phyloP scores from a whole-genome alignment of 2,113 vertebrate species.

The Hepsetus odoe region DNA sequence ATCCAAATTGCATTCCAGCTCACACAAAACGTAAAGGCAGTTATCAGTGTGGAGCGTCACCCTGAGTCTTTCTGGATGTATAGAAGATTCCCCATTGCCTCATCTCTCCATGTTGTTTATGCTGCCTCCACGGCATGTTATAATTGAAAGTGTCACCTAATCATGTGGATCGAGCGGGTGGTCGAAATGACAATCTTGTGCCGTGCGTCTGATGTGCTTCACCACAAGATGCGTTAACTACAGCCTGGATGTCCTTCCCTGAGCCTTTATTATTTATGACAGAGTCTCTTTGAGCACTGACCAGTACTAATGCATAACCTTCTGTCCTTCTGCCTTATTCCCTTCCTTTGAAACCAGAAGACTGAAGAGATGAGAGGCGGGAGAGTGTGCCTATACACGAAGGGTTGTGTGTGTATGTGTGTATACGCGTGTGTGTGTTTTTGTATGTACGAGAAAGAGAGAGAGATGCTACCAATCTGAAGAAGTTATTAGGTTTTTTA shows the following conservation, averaged over 20 bases:
- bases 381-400: constrained; percentile 59
- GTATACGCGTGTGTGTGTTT: constrained; percentile 20
- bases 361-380: constrained; percentile 89
- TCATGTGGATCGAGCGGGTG: constrained; percentile 73
- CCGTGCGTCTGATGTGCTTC: constrained; percentile 88
- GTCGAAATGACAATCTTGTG: constrained; percentile 93
- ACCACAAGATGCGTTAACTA: constrained; percentile 82
- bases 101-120: constrained; percentile 48
- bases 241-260: constrained; percentile 88
- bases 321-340: constrained; percentile 98
- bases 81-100: neutral
- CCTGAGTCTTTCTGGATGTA: neutral
- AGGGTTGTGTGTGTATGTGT: constrained; percentile 57
- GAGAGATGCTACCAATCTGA: constrained; percentile 72
- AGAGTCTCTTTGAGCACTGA: constrained; percentile 97
- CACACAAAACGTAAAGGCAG: constrained; percentile 5
- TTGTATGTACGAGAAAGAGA: constrained; percentile 5
- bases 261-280: constrained; percentile 99
- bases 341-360: constrained; percentile 91
- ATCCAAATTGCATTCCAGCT: constrained; percentile 1
- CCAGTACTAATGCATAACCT: constrained; percentile 99
- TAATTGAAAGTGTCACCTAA: constrained; percentile 72
- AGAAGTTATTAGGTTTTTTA: constrained; percentile 76
- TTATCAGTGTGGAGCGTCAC: neutral
- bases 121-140: constrained; percentile 63